phyloP scores from a whole-genome alignment of 1,140 invertebrate genomes.

The Atta colombica region DNA sequence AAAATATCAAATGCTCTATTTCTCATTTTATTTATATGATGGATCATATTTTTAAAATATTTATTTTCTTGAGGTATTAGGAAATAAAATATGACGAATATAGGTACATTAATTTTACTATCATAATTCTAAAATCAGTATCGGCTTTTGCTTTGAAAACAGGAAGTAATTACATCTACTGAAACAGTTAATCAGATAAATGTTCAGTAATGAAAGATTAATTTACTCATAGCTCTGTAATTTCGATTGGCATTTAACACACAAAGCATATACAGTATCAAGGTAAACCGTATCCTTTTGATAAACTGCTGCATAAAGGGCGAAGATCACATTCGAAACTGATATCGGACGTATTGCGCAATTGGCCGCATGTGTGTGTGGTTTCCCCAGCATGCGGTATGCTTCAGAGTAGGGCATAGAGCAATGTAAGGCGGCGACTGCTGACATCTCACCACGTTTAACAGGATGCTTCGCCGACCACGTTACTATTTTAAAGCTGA shows the following conservation, averaged over 20 bases:
- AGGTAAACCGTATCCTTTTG: not conserved
- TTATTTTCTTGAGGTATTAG: not conserved
- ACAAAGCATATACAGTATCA: too few species aligned
- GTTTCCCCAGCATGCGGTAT: conserved; percentile 59
- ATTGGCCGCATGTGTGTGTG: conserved; percentile 44
- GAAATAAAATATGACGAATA: not conserved
- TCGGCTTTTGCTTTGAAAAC: not conserved
- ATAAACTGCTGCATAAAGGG: conserved; percentile 30
- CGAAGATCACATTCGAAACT: conserved; percentile 50
- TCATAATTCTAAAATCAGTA: not conserved
- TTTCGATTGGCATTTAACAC: not conserved
- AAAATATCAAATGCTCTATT: not conserved
- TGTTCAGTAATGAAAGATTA: conserved; percentile 8
- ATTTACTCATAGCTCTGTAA: conserved; percentile 4
- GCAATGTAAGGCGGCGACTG: conserved; percentile 56
- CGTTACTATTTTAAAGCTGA: conserved; percentile 83
- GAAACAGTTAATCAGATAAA: not conserved
- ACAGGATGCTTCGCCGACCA: conserved; percentile 30
- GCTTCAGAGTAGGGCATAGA: conserved; percentile 58
- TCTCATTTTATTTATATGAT: not conserved
- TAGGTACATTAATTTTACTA: not conserved
- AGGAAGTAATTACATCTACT: not conserved
- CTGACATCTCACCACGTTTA: conserved; percentile 31
- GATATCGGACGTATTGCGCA: conserved; percentile 60
- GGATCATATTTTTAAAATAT: not conserved